Evolutionary conservation across 1,140 invertebrate species (phyloP), one percentile per base, ranked within the genome.

Genomic region (Diachasma alloeum): DNA sequence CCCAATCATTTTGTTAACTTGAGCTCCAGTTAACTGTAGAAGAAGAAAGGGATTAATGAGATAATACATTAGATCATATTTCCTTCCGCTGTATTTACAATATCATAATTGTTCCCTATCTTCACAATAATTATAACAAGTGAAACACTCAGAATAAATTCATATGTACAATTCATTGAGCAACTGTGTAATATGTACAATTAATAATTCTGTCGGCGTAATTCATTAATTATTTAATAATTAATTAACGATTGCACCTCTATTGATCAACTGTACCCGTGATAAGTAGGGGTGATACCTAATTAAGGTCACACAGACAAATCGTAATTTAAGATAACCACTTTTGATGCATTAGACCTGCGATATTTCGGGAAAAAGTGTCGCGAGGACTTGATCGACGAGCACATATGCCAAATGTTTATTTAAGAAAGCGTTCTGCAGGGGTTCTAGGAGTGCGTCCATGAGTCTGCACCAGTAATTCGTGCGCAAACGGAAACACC

Each of bases 311-410:
- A 37, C 4, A 63, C 17, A 9, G 1, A 46, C 44, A 46, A 9
- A 53, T 53, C 17, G n/a, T 3, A 53, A 53, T 53, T 31, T 31
- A 3, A 31, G 31, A 31, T 31, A 31, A 31, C 2, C 31, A 3
- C 31, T 31, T 31, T 2, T 6, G 31, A 31, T 72, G 53, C 8
- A 77, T 74, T 66, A 79, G 17, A 53, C 67, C 17, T 56, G 76
- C 76, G 76, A 78, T 24, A 90, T 70, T 83, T 91, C 91, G 1
- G 91, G 91, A 82, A 90, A 91, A 37, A 91, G 82, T 81, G 90
- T 88, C 4, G 85, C 81, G 11, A 91, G 39, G 17, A 91, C 56
- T 59, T 89, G 86, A 80, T 91, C 91, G 22, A 91, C 72, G 17
- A 91, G 79, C 46, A 87, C 77, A 72, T 91, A 91, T 26, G 88